phyloP scores from a whole-genome alignment of 2,888 invertebrate species.

The Leptopilina myrica region DNA sequence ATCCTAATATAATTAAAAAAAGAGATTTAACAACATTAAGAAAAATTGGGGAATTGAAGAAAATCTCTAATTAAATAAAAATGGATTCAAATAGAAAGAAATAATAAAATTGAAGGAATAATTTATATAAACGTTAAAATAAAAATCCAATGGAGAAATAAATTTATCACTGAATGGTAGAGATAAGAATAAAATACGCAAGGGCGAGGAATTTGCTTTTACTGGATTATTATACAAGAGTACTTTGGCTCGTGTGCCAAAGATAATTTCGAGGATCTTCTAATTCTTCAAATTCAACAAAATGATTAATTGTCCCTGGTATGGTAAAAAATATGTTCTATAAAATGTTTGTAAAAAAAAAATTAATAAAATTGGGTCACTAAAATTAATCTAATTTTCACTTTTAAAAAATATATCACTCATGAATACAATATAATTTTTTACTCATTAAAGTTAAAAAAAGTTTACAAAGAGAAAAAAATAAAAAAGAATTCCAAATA shows the following conservation, averaged over 20 bases:
- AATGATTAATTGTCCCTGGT: background rate
- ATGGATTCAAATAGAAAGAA: no score
- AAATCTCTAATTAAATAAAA: no score
- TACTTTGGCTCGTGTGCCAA: constrained; percentile 56
- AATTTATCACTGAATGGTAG: constrained; percentile 17
- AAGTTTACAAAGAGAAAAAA: no score
- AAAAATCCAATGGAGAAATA: constrained; percentile 12
- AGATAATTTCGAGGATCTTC: constrained; percentile 51
- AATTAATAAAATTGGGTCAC: no score
- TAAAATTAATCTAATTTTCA: background rate
- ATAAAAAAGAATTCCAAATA: no score
- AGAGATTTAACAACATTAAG: no score
- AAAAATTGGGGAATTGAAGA: no score
- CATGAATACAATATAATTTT: no score
- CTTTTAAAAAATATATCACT: no score
- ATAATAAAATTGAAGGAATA: background rate
- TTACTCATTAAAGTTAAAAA: no score
- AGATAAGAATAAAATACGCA: constrained; percentile 42
- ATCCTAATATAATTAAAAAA: no score
- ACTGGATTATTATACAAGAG: constrained; percentile 54
- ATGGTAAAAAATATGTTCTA: background rate
- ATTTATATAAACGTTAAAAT: background rate
- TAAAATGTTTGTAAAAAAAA: background rate
- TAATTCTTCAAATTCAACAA: background rate
- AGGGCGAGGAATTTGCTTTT: constrained; percentile 53